Evolutionary conservation across 1,140 invertebrate genomes (phyloP).

Genomic region (Philopotamus ludificatus): DNA sequence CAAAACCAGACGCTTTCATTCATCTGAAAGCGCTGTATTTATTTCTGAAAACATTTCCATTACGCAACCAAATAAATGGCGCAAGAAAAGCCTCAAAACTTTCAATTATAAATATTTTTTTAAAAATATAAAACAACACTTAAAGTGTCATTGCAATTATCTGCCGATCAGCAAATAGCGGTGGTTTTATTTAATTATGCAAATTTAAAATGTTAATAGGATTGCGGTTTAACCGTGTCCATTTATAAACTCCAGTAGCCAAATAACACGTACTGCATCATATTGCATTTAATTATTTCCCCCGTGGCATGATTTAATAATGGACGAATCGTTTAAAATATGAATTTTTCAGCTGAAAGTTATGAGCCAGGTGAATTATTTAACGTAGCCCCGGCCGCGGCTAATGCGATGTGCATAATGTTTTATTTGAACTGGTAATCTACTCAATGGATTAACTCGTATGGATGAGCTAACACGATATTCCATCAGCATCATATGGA

Average conservation of each 20-base stretch:
- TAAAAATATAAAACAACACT: too few species aligned
- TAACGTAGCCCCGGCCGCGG: background rate
- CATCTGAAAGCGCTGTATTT: too few species aligned
- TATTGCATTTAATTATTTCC: background rate
- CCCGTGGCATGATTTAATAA: background rate
- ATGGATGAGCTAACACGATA: background rate
- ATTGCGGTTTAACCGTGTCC: too few species aligned
- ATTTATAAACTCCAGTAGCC: too few species aligned
- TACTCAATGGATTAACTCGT: background rate
- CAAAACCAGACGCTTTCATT: too few species aligned
- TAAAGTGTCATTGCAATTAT: background rate
- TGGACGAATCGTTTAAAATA: background rate
- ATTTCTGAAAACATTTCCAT: too few species aligned
- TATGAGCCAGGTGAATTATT: background rate
- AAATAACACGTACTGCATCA: too few species aligned
- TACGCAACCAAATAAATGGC: too few species aligned
- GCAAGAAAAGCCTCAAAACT: too few species aligned
- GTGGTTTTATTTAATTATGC: background rate
- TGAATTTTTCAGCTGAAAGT: background rate
- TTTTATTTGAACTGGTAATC: background rate
- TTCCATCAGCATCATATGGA: too few species aligned
- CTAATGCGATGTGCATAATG: conserved; percentile 1
- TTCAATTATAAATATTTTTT: too few species aligned
- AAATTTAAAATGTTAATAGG: too few species aligned
- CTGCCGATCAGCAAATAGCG: background rate